Evolutionary conservation across 2,113 vertebrate genomes (phyloP), one percentile per base, ranked within the genome.

Genomic region (Ptilorrhoa leucosticta): DNA sequence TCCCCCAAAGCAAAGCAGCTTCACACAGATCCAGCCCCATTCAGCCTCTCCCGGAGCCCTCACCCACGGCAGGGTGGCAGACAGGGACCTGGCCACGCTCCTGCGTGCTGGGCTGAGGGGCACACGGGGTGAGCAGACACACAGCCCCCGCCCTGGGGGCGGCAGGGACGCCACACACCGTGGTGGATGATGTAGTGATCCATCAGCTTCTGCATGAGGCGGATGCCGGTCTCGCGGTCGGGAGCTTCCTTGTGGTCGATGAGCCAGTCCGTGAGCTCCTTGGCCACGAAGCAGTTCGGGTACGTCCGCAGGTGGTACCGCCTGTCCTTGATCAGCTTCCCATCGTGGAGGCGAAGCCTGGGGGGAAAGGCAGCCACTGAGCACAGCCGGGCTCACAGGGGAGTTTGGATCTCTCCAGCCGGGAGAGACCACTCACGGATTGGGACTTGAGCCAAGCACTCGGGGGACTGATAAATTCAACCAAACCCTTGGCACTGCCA

Each of bases 141-240:
- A 10, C 11, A 10, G 47, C 37, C 66, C 54, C 45, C 0, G 5
- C 54, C 39, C 75, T 3, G 9, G 71, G 58, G 66, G 33, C 1
- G 60, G 60, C 56, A 18, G 45, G 30, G 71, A 15, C 5, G 2
- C 27, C 76, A 94, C 97, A 24, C 97, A 99, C 99, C 99, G 2
- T 99, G 99, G 83, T 99, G 99, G 75, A 99, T 96, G 78, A 99
- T 98, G 96, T 98, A 98, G 39, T 98, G 97, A 54, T 99, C 98
- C 98, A 99, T 98, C 18, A 99, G 98, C 77, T 98, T 98, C 97
- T 99, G 99, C 98, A 99, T 97, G 22, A 99, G 97, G 77, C 97
- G 96, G 47, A 98, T 97, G 12, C 97, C 98, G 1, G 97, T 99
- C 35, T 96, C 96, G 54, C 98, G 95, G 78, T 99, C 98, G 1